Evolutionary conservation across 1,140 invertebrate species (phyloP).

Genomic region (Lineus longissimus): DNA sequence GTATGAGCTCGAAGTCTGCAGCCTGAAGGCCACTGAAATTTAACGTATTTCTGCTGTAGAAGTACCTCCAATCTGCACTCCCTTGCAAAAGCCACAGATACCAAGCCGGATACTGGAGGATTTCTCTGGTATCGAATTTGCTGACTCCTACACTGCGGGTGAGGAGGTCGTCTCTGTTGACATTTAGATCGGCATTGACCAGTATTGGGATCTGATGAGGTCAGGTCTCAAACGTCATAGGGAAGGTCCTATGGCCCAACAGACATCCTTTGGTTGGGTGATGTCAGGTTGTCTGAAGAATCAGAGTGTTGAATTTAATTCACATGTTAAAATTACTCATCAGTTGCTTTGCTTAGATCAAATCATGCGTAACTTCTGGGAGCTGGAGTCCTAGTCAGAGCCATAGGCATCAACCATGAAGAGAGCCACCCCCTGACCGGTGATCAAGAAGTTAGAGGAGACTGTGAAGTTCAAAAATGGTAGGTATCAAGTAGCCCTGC

Average conservation of each 20-base stretch:
- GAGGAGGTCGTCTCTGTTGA: background rate
- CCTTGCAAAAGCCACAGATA: background rate
- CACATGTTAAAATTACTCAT: background rate
- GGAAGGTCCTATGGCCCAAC: background rate
- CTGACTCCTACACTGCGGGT: background rate
- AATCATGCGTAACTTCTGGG: background rate
- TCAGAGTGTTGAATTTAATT: no score
- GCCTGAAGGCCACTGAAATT: background rate
- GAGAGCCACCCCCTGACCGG: no score
- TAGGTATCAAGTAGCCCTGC: constrained; percentile 2
- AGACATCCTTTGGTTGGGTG: constrained; percentile 4
- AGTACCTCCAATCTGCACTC: background rate
- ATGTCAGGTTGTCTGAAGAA: background rate
- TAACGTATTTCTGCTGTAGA: background rate
- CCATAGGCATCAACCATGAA: no score
- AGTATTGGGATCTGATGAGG: background rate
- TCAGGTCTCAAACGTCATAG: no score
- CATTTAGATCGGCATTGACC: constrained; percentile 1
- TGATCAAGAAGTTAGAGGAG: background rate
- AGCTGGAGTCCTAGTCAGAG: no score
- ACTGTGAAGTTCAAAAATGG: background rate
- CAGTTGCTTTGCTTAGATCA: background rate
- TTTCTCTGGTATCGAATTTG: background rate
- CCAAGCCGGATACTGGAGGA: background rate
- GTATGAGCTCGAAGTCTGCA: background rate